Evolutionary conservation across 2,888 invertebrate genomes (phyloP).

Genomic region (Protodeltote pygarga): DNA sequence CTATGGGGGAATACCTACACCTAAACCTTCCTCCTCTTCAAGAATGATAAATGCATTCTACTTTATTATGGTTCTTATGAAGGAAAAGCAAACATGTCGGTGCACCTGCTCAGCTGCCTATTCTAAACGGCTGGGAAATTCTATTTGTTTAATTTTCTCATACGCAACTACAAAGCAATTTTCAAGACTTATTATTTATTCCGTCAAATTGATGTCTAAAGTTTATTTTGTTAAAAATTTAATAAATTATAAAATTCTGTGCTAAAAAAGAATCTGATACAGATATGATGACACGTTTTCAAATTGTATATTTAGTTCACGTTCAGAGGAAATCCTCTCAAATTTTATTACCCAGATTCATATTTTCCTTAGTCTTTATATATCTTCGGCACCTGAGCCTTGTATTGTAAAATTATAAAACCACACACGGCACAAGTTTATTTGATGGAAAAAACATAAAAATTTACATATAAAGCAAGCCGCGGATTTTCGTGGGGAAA

Average conservation of each 20-base stretch:
- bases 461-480: conserved; percentile 80
- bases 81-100: neutral
- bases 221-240: too few species aligned
- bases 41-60: neutral
- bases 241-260: too few species aligned
- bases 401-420: conserved; percentile 75
- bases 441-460: conserved; percentile 74
- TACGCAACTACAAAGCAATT: too few species aligned
- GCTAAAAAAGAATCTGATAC: neutral
- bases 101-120: conserved; percentile 6
- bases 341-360: conserved; percentile 10
- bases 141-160: too few species aligned
- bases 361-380: conserved; percentile 5
- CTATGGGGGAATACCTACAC: neutral
- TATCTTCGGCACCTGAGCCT: conserved; percentile 60
- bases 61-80: neutral
- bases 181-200: too few species aligned
- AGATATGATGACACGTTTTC: neutral
- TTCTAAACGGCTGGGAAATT: conserved; percentile 1
- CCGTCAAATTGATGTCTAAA: too few species aligned
- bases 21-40: neutral
- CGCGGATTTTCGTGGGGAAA: conserved; percentile 69
- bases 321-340: neutral
- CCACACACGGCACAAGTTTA: conserved; percentile 64
- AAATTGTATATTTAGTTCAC: neutral